Evolutionary conservation across 2,113 vertebrate species (phyloP).

Genomic region (Menidia beryllina): DNA sequence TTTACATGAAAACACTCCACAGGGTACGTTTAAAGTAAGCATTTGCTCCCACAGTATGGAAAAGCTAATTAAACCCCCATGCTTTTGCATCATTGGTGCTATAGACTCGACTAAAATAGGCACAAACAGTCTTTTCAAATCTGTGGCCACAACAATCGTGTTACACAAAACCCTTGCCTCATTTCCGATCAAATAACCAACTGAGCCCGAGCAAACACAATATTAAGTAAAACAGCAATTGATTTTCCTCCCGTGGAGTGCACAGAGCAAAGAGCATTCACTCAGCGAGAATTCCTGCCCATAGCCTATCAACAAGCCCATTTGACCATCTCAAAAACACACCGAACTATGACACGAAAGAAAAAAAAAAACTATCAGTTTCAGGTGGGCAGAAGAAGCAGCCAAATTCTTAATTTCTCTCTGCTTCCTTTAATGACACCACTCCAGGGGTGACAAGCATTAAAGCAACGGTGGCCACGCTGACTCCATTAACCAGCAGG

Average conservation of each 20-base stretch:
- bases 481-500: slow-evolving; percentile 42
- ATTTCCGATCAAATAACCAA: slow-evolving; percentile 26
- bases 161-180: slow-evolving; percentile 9
- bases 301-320: slow-evolving; percentile 50
- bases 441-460: slow-evolving; percentile 46
- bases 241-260: slow-evolving; percentile 23
- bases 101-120: background rate
- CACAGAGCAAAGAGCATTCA: slow-evolving; percentile 32
- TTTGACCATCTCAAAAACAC: slow-evolving; percentile 34
- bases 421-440: slow-evolving; percentile 48
- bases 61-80: slow-evolving; percentile 14
- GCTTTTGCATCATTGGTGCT: slow-evolving; percentile 22
- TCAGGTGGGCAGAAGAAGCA: slow-evolving; percentile 28
- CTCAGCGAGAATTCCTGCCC: slow-evolving; percentile 27
- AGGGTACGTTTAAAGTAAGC: slow-evolving; percentile 25
- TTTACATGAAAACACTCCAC: slow-evolving; percentile 30
- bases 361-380: slow-evolving; percentile 29
- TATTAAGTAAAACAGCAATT: slow-evolving; percentile 30
- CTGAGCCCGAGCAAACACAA: slow-evolving; percentile 25
- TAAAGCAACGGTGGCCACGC: slow-evolving; percentile 30
- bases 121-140: background rate
- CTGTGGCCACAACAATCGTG: background rate
- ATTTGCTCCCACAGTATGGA: slow-evolving; percentile 32
- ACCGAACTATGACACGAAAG: background rate
- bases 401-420: slow-evolving; percentile 42